These are phyloP conservation scores for Catocala sponsa DNA, from an alignment of 2,888 invertebrate species.

Conservation along the genomic window DNA sequence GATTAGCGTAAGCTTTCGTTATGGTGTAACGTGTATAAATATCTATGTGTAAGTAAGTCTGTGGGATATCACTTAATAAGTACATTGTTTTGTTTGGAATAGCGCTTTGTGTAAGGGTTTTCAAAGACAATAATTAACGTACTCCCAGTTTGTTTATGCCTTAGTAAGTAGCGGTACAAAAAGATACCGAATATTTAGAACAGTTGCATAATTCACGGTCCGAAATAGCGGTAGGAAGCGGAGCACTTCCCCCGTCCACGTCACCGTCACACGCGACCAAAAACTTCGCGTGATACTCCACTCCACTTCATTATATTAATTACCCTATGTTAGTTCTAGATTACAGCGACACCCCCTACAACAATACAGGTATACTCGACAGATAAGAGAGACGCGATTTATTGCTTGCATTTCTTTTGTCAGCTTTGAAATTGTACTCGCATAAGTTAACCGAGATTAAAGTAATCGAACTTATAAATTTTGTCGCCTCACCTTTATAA, in stretches of 20 bases:
- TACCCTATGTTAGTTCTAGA: conserved; percentile 81
- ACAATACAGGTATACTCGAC: conserved; percentile 83
- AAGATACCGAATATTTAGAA: conserved; percentile 59
- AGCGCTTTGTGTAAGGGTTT: not conserved
- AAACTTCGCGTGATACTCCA: conserved; percentile 77
- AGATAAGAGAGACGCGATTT: conserved; percentile 83
- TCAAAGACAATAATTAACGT: conserved; percentile 6
- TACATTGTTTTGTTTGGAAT: not conserved
- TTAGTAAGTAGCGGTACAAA: conserved; percentile 40
- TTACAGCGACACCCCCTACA: conserved; percentile 76
- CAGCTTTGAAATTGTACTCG: conserved; percentile 88
- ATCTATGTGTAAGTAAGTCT: conserved; percentile 4
- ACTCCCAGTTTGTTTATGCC: conserved; percentile 10
- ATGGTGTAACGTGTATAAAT: conserved; percentile 46
- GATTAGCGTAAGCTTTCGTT: conserved; percentile 73
- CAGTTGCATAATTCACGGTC: conserved; percentile 68
- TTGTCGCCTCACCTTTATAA: conserved; percentile 88
- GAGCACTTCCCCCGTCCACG: conserved; percentile 53
- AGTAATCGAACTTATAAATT: conserved; percentile 89
- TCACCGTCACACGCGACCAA: conserved; percentile 72
- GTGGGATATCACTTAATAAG: not conserved
- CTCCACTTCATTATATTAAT: conserved; percentile 85
- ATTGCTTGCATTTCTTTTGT: conserved; percentile 88
- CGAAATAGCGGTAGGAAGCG: conserved; percentile 69
- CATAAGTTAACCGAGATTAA: conserved; percentile 88